Percentiles rank a stretch among this genome's conserved stretches.
Evolutionary conservation across 2,888 invertebrate genomes (phyloP).

Genomic region (Vannuccia rotundouncinata): DNA sequence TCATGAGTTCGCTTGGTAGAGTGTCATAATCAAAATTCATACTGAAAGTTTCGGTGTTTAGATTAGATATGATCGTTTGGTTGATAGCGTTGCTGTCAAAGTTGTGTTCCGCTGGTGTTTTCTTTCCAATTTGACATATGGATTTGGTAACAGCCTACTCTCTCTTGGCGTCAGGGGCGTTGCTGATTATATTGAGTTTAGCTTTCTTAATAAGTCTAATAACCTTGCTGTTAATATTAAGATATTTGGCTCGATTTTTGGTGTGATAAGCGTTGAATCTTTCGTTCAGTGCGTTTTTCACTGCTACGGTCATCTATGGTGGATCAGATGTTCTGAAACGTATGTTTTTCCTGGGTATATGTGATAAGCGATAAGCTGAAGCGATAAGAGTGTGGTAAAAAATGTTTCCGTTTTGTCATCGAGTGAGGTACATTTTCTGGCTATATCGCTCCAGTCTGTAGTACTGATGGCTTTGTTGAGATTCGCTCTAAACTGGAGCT

Average conservation of each 20-base stretch:
- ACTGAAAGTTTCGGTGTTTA: neutral
- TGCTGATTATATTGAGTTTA: neutral
- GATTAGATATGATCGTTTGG: neutral
- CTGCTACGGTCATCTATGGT: neutral
- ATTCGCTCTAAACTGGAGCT: neutral
- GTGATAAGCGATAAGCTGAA: neutral
- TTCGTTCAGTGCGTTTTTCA: neutral
- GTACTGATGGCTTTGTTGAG: neutral
- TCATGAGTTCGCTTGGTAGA: neutral
- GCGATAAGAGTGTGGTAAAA: neutral
- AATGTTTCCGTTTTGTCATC: constrained; percentile 23
- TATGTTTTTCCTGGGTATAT: neutral
- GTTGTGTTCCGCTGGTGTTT: neutral
- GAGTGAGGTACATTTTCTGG: neutral
- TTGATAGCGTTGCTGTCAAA: neutral
- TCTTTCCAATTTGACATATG: neutral
- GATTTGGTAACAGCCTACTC: neutral
- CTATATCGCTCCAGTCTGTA: neutral
- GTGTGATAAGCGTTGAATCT: neutral
- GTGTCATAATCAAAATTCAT: neutral
- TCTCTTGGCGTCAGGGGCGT: neutral
- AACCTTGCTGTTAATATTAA: neutral
- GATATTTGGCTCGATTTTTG: constrained; percentile 3
- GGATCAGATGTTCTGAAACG: neutral
- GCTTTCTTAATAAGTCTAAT: neutral